Base-by-base conservation (phyloP, 2,797 vertebrate species). In the Pogonophryne albipinna region DNA sequence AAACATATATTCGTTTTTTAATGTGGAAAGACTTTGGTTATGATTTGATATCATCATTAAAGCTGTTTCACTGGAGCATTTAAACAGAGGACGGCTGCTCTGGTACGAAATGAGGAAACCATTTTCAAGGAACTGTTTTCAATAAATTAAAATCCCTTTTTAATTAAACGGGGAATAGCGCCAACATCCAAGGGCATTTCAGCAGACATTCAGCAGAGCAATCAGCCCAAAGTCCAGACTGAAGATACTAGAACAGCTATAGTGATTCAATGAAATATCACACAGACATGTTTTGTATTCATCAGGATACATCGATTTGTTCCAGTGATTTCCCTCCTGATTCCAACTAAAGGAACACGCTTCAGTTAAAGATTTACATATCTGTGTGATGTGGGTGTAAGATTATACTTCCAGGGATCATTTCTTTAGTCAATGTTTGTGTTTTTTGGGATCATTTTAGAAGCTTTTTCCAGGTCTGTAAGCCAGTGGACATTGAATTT, bases 191-290 rank as follows among this genome's bases (percentile, higher is more conserved):
- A 1, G 2, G 19, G 38, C 23, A 55, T 47, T 13, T 20, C 2
- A 61, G 8, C 20, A 23, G 34, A 41, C 20, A 23, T 51, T 46
- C 14, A 60, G 38, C 47, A 10, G n/a, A 61, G 31, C 45, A 19
- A 10, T 19, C 0, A 42, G 15, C n/a, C 12, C 6, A 16, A 12
- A 51, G 34, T 6, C 46, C 16, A 27, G 62, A 0, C 12, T 10
- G 12, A 27, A 20, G 31, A 7, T 17, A 10, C 10, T 16, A 7
- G 0, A 19, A 1, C 46, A 20, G n/a, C n/a, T n/a, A n/a, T n/a
- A n/a, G 15, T 0, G 0, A 17, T 19, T 3, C 7, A 31, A 42
- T 0, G 12, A 23, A 2, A 27, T 19, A 4, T n/a, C 0, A 16
- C 10, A 9, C 67, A 44, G 44, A 27, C 15, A 46, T 34, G 23